phyloP scores from a whole-genome alignment of 2,888 invertebrate genomes.

The Cosmorhoe ocellata region DNA sequence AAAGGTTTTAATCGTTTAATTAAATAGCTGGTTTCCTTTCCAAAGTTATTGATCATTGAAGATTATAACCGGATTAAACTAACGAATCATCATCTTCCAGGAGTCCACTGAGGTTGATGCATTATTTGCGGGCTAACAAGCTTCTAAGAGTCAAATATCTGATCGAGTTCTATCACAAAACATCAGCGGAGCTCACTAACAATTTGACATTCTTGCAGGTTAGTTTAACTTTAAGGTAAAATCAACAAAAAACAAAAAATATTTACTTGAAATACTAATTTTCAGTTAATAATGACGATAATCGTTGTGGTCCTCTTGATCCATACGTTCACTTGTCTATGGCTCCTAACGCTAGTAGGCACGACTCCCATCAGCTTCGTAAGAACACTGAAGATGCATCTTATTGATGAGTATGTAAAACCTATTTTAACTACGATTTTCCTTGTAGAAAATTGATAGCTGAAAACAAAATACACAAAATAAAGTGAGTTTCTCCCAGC shows the following conservation, averaged over 20 bases:
- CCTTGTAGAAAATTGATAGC: no score
- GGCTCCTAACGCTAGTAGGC: slow-evolving; percentile 58
- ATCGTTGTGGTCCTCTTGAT: slow-evolving; percentile 58
- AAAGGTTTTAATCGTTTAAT: no score
- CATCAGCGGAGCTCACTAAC: slow-evolving; percentile 68
- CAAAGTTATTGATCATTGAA: no score
- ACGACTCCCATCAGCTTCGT: slow-evolving; percentile 53
- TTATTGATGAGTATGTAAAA: slow-evolving; percentile 61
- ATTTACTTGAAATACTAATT: neutral
- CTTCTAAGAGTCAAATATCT: slow-evolving; percentile 66
- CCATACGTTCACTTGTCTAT: slow-evolving; percentile 66
- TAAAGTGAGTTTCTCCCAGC: no score
- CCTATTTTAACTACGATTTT: no score
- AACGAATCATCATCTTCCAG: slow-evolving; percentile 38
- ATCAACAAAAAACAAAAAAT: no score
- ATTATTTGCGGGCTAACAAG: slow-evolving; percentile 64
- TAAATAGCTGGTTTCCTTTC: no score
- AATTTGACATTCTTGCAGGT: slow-evolving; percentile 71
- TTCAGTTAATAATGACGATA: slow-evolving; percentile 62
- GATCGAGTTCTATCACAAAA: slow-evolving; percentile 63
- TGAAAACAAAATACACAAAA: no score
- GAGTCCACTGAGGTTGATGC: slow-evolving; percentile 48
- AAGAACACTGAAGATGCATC: slow-evolving; percentile 60
- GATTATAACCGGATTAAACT: neutral
- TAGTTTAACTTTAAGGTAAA: slow-evolving; percentile 6